phyloP scores from a whole-genome alignment of 1,140 invertebrate species.

The Heliconius hermathena region DNA sequence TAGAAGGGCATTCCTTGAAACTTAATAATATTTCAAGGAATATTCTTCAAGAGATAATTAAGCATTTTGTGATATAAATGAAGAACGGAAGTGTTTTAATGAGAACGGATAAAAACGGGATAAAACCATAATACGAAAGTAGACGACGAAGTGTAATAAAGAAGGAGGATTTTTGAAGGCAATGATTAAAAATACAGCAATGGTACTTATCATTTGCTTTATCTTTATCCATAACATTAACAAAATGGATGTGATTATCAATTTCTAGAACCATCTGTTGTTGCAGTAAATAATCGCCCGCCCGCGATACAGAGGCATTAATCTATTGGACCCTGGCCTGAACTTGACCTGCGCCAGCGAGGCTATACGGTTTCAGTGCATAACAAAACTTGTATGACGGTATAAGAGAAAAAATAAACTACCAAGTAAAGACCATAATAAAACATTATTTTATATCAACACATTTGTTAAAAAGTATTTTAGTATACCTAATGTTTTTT shows the following conservation, averaged over 20 bases:
- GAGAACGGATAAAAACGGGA: no score
- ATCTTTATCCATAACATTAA: neutral
- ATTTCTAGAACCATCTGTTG: constrained; percentile 15
- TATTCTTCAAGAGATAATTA: no score
- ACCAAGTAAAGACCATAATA: neutral
- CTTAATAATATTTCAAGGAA: constrained; percentile 15
- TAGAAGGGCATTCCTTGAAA: constrained; percentile 22
- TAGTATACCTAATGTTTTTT: no score
- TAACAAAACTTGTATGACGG: constrained; percentile 25
- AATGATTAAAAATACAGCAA: no score
- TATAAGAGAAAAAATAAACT: neutral
- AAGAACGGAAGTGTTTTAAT: no score
- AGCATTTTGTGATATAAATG: no score
- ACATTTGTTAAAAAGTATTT: no score
- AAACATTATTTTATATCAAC: neutral
- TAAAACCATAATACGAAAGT: no score
- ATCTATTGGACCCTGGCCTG: constrained; percentile 32
- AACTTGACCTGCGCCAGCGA: constrained; percentile 29
- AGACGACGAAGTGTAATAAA: no score
- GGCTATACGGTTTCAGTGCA: constrained; percentile 27
- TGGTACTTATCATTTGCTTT: no score
- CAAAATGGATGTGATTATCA: neutral
- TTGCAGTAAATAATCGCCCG: constrained; percentile 2
- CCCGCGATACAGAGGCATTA: constrained; percentile 14
- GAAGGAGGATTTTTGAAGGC: no score